phyloP scores from a whole-genome alignment of 1,140 invertebrate species.

The Oryctes rhinoceros region DNA sequence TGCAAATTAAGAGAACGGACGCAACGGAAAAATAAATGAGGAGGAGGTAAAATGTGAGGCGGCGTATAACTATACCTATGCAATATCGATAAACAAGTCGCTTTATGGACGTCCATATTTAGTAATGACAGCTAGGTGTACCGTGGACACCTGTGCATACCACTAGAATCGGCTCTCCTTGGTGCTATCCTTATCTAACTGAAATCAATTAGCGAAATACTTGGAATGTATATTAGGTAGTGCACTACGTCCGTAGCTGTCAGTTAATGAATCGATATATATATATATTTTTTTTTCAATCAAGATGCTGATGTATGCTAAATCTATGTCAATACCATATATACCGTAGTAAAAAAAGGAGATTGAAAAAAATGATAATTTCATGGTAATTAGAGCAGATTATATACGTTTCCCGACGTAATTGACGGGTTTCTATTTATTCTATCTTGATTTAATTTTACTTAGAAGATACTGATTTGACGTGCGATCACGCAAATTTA shows the following conservation, averaged over 20 bases:
- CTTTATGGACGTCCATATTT: conserved; percentile 43
- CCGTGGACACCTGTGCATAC: conserved; percentile 22
- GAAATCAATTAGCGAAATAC: conserved; percentile 20
- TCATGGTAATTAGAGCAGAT: neutral
- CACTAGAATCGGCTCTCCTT: neutral
- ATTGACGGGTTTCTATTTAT: neutral
- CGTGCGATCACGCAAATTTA: too few relatives aligned
- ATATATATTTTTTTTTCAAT: neutral
- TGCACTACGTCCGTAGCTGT: neutral
- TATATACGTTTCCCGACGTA: neutral
- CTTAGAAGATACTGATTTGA: too few relatives aligned
- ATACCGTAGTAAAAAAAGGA: neutral
- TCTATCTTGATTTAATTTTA: too few relatives aligned
- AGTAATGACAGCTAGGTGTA: conserved; percentile 28
- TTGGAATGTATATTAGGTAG: neutral
- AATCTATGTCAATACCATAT: conserved; percentile 23
- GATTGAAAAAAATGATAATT: conserved; percentile 2
- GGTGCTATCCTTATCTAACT: conserved; percentile 16
- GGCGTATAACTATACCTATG: neutral
- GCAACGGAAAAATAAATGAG: conserved; percentile 22
- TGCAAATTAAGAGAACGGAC: conserved; percentile 41
- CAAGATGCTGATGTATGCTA: neutral
- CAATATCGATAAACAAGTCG: conserved; percentile 39
- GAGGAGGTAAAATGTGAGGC: conserved; percentile 30
- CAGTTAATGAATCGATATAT: neutral